Conservation (phyloP, 2,113 vertebrate genomes). For the Pelusios castaneus region DNA sequence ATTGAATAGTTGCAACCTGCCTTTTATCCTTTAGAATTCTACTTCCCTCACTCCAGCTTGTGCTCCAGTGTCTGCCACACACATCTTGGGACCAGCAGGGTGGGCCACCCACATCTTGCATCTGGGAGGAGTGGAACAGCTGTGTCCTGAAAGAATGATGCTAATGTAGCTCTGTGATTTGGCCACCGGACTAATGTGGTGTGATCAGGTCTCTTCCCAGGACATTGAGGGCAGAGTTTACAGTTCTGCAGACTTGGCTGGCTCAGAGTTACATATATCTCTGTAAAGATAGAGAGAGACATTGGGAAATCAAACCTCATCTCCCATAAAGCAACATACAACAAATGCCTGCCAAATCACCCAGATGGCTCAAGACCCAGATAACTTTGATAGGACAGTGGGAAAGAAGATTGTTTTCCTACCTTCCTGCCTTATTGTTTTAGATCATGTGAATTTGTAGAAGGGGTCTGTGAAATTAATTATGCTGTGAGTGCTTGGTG, state of each 20-base stretch:
- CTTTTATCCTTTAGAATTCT: background rate
- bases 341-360: background rate
- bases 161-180: background rate
- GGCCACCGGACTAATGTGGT: background rate
- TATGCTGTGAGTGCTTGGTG: constrained; percentile 80
- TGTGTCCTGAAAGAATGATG: background rate
- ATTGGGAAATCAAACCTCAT: background rate
- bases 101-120: background rate
- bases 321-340: background rate
- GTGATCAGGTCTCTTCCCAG: background rate
- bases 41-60: background rate
- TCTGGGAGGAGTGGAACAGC: background rate
- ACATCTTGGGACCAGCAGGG: background rate
- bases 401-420: background rate
- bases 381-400: background rate
- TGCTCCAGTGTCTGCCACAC: background rate
- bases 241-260: background rate
- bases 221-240: background rate
- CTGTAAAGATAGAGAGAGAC: background rate
- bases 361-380: background rate
- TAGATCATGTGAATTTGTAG: constrained; percentile 62
- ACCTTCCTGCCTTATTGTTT: constrained; percentile 22
- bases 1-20: background rate
- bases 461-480: constrained; percentile 84
- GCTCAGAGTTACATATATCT: background rate